phyloP scores from a whole-genome alignment of 2,797 vertebrate species.

The Sphenodon punctatus region DNA sequence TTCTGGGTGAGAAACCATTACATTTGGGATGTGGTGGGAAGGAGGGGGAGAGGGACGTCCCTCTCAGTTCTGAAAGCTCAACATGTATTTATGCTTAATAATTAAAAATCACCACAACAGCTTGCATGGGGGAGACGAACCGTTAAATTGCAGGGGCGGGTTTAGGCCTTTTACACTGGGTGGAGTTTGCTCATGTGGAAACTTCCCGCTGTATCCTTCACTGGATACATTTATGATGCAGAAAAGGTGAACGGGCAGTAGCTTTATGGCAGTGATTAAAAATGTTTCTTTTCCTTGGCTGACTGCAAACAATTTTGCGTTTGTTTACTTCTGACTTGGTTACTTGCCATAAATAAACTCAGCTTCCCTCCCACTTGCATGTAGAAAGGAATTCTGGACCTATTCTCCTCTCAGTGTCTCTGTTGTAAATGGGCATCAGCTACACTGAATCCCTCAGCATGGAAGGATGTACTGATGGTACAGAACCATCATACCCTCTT shows the following conservation, averaged over 20 bases:
- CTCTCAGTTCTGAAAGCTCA: not conserved
- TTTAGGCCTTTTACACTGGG: slow-evolving; percentile 3
- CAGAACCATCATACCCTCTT: too few relatives aligned
- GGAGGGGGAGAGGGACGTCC: not conserved
- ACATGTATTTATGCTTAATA: slow-evolving; percentile 46
- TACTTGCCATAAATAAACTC: not conserved
- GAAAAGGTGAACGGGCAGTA: not conserved
- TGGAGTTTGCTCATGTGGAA: slow-evolving; percentile 42
- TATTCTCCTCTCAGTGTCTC: not conserved
- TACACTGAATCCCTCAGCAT: not conserved
- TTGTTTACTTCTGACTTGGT: not conserved
- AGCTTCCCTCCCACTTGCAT: not conserved
- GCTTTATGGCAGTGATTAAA: slow-evolving; percentile 25
- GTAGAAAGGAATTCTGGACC: not conserved
- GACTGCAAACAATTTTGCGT: not conserved
- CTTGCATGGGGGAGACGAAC: slow-evolving; percentile 34
- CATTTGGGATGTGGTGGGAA: not conserved
- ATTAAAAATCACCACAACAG: slow-evolving; percentile 43
- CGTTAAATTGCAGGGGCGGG: slow-evolving; percentile 37
- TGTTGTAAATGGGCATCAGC: not conserved
- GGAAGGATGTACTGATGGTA: not conserved
- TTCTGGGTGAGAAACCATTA: not conserved
- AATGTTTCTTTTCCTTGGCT: slow-evolving; percentile 25
- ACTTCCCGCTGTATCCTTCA: slow-evolving; percentile 25
- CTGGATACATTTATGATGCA: slow-evolving; percentile 1